These are phyloP conservation scores for Dipodomys spectabilis DNA, from an alignment of 2,113 vertebrate genomes.

Conservation along the genomic window DNA sequence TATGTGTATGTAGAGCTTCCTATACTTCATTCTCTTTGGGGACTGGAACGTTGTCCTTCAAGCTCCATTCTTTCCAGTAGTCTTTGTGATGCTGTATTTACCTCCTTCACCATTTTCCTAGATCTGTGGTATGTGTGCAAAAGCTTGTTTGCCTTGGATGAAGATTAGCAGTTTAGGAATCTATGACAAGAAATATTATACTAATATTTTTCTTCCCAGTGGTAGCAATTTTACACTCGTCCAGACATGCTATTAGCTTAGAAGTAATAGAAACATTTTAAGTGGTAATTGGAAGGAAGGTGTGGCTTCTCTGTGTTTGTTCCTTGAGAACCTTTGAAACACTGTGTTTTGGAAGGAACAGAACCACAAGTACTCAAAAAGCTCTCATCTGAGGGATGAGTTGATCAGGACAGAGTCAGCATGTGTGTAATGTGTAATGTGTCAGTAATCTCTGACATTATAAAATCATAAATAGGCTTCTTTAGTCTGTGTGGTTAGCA, in stretches of 20 bases:
- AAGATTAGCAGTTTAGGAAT: constrained; percentile 70
- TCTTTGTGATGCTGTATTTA: constrained; percentile 51
- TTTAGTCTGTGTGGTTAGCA: background rate
- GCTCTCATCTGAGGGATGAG: background rate
- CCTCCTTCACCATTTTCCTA: constrained; percentile 51
- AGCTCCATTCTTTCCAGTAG: constrained; percentile 67
- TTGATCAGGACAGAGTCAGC: constrained; percentile 17
- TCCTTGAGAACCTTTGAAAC: constrained; percentile 70
- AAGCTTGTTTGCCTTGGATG: constrained; percentile 79
- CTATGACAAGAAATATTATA: constrained; percentile 63
- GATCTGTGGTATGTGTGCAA: constrained; percentile 50
- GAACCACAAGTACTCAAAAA: constrained; percentile 44
- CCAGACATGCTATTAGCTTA: constrained; percentile 42
- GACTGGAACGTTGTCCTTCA: constrained; percentile 60
- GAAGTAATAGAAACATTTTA: constrained; percentile 61
- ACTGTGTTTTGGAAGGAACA: constrained; percentile 65
- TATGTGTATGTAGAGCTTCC: constrained; percentile 63
- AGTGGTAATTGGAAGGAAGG: constrained; percentile 71
- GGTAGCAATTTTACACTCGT: constrained; percentile 64
- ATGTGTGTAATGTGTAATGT: no score
- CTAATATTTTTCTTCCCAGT: constrained; percentile 70
- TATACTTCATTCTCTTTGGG: constrained; percentile 55
- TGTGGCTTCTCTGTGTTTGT: constrained; percentile 69
- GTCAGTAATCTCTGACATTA: constrained; percentile 34
- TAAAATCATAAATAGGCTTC: background rate